Evolutionary conservation across 2,888 invertebrate genomes (phyloP).

Genomic region (Fragum sueziense): DNA sequence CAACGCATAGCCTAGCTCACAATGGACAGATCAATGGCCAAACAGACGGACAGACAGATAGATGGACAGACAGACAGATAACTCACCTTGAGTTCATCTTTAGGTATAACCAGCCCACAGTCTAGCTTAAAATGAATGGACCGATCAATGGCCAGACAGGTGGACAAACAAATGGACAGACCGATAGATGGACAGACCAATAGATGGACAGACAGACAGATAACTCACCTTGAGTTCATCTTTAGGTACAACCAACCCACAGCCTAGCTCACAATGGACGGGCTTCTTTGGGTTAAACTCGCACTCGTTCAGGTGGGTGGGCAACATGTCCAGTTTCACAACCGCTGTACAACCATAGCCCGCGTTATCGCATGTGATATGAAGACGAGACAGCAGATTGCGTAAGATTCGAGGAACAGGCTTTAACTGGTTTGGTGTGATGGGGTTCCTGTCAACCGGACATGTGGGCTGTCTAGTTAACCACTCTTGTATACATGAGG

Average conservation of each 20-base stretch:
- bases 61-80: too few relatives aligned
- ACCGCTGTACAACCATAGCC: conserved; percentile 88
- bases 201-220: too few relatives aligned
- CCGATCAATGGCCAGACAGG: too few relatives aligned
- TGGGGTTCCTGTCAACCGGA: conserved; percentile 95
- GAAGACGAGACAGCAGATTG: conserved; percentile 92
- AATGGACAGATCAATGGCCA: too few relatives aligned
- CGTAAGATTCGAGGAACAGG: conserved; percentile 96
- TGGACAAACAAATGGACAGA: too few relatives aligned
- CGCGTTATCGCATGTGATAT: conserved; percentile 95
- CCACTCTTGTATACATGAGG: conserved; percentile 96
- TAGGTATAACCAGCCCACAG: conserved; percentile 96
- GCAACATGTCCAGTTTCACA: conserved; percentile 92
- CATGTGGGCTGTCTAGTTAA: conserved; percentile 96
- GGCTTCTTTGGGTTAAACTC: conserved; percentile 97
- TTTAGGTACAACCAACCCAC: conserved; percentile 96
- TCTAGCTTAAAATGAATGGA: conserved; percentile 97
- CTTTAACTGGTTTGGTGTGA: conserved; percentile 92
- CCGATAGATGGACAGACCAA: too few relatives aligned
- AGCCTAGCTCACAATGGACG: conserved; percentile 95
- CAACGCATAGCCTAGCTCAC: conserved; percentile 96
- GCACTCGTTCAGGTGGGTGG: conserved; percentile 94
- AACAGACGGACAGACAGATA: too few relatives aligned
- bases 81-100: conserved; percentile 91
- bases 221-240: conserved; percentile 91